These are phyloP conservation scores for Petrolisthes manimaculis DNA, from an alignment of 2,888 invertebrate species.

Conservation along the genomic window DNA sequence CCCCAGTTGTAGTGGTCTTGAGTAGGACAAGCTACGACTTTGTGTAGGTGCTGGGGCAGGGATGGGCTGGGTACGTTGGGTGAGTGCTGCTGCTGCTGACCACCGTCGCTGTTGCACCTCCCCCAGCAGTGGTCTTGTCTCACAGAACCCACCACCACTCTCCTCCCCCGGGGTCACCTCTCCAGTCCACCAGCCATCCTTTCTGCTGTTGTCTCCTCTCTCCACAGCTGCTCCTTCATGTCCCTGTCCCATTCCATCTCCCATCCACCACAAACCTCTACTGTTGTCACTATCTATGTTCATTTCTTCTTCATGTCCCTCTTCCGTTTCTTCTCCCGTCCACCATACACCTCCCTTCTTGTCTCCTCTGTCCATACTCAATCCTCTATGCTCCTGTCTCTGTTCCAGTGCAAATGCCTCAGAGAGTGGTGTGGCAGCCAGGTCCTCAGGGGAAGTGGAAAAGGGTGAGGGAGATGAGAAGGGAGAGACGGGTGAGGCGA, in stretches of 20 bases:
- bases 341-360: slow-evolving; percentile 3
- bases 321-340: slow-evolving; percentile 30
- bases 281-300: slow-evolving; percentile 21
- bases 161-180: slow-evolving; percentile 17
- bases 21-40: slow-evolving; percentile 47
- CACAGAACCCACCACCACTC: slow-evolving; percentile 16
- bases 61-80: slow-evolving; percentile 30
- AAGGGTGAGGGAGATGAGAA: slow-evolving; percentile 56
- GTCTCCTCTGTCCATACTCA: background rate
- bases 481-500: slow-evolving; percentile 57
- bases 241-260: background rate
- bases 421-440: slow-evolving; percentile 16
- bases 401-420: slow-evolving; percentile 31
- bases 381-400: background rate
- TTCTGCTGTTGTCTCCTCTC: background rate
- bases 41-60: slow-evolving; percentile 4
- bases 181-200: slow-evolving; percentile 32
- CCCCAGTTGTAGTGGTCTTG: slow-evolving; percentile 46
- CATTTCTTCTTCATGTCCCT: background rate
- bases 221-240: background rate
- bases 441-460: slow-evolving; percentile 44
- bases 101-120: slow-evolving; percentile 24
- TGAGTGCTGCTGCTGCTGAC: slow-evolving; percentile 14
- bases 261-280: slow-evolving; percentile 13
- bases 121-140: slow-evolving; percentile 16